Evolutionary conservation across 2,888 invertebrate species (phyloP).

Genomic region (Drosophila acutilabella): DNA sequence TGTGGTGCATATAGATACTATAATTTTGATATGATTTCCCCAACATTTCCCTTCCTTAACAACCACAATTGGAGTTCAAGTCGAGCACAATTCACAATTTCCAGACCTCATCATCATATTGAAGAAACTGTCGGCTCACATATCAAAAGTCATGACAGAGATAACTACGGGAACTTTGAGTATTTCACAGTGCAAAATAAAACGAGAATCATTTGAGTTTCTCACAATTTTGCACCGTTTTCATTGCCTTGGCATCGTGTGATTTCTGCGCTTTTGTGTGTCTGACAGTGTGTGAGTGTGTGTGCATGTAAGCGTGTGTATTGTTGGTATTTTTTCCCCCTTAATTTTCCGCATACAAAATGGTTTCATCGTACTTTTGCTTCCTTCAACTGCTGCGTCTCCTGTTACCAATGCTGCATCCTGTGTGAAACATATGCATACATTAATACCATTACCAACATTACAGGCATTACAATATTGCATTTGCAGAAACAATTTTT

Average conservation of each 20-base stretch:
- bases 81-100: constrained; percentile 18
- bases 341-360: constrained; percentile 56
- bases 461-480: constrained; percentile 72
- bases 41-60: neutral
- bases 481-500: constrained; percentile 67
- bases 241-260: neutral
- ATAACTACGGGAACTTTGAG: neutral
- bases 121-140: constrained; percentile 15
- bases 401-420: constrained; percentile 33
- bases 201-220: constrained; percentile 10
- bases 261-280: constrained; percentile 8
- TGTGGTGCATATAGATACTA: neutral
- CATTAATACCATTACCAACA: constrained; percentile 71
- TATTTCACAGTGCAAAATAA: constrained; percentile 13
- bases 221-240: constrained; percentile 3
- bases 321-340: neutral
- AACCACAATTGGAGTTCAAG: neutral
- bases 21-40: neutral
- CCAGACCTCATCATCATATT: constrained; percentile 15
- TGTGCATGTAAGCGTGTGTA: too few relatives aligned
- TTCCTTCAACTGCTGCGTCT: neutral
- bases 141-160: constrained; percentile 11
- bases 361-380: constrained; percentile 6
- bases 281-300: too few relatives aligned
- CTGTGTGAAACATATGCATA: constrained; percentile 74